A percentile compares a stretch with the other conserved stretches of the same genome.
Evolutionary conservation across 2,113 vertebrate genomes (phyloP).

Genomic region (Myrmophylax atrothorax): DNA sequence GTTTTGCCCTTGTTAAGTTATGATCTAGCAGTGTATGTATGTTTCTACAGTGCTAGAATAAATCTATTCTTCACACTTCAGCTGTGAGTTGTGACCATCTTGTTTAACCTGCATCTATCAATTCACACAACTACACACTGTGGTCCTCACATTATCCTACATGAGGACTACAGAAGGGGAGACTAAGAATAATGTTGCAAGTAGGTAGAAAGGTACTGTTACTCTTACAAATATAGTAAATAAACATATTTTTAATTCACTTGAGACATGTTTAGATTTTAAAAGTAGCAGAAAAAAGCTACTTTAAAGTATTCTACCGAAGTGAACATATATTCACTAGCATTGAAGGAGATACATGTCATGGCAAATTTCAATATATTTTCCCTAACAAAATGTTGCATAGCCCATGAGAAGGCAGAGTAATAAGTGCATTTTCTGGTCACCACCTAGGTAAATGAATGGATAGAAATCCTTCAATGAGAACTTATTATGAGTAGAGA

Average conservation of each 20-base stretch:
- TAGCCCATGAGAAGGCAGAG: background rate
- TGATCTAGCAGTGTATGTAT: background rate
- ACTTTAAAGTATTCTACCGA: background rate
- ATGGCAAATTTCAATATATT: background rate
- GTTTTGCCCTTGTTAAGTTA: background rate
- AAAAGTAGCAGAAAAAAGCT: background rate
- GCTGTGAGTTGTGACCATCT: background rate
- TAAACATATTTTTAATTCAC: background rate
- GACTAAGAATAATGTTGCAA: background rate
- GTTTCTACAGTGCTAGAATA: background rate
- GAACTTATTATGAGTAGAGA: background rate
- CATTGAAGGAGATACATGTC: background rate
- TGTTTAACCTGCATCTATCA: background rate
- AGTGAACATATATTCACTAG: background rate
- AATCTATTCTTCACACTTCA: background rate
- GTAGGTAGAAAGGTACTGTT: background rate
- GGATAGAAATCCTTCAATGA: background rate
- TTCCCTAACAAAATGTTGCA: background rate
- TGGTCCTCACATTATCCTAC: background rate
- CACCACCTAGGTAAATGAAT: background rate
- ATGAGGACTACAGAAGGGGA: background rate
- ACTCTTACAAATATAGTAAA: background rate
- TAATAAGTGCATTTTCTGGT: background rate
- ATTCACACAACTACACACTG: background rate
- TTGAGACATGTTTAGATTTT: background rate